Percentiles rank a stretch among this genome's conserved stretches.
Conservation (phyloP, 1,140 invertebrate genomes). For the Diabrotica virgifera region DNA sequence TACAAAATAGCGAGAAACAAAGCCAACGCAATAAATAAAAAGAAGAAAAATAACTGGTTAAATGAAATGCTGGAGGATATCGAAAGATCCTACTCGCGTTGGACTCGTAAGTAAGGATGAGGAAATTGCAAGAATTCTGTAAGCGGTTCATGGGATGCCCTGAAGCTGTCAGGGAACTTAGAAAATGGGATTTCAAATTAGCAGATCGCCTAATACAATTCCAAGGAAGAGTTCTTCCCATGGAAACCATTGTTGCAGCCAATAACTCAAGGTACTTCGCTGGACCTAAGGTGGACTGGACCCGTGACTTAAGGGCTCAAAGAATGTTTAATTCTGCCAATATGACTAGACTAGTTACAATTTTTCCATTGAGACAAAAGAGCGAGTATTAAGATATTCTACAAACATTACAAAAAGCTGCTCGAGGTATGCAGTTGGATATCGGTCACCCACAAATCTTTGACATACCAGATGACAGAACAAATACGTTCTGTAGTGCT, state of each 20-base stretch:
- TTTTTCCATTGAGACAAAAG: too few relatives aligned
- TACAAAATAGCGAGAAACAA: too few relatives aligned
- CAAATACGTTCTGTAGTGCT: slow-evolving; percentile 52
- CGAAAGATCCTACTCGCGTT: slow-evolving; percentile 63
- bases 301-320: too few relatives aligned
- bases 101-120: slow-evolving; percentile 57
- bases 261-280: too few relatives aligned
- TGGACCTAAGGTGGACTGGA: too few relatives aligned
- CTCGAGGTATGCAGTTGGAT: slow-evolving; percentile 43
- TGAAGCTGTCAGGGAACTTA: slow-evolving; percentile 56
- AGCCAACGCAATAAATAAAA: too few relatives aligned
- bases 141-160: slow-evolving; percentile 51
- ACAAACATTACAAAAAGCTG: too few relatives aligned
- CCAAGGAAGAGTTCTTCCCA: slow-evolving; percentile 54
- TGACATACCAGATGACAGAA: slow-evolving; percentile 50
- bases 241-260: slow-evolving; percentile 47
- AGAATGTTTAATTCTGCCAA: too few relatives aligned
- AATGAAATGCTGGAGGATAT: too few relatives aligned
- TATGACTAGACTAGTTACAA: too few relatives aligned
- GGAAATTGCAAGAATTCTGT: slow-evolving; percentile 61
- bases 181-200: slow-evolving; percentile 62
- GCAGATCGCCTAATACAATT: slow-evolving; percentile 57
- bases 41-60: too few relatives aligned
- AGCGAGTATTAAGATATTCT: too few relatives aligned
- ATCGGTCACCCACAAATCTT: slow-evolving; percentile 19